A percentile compares a stretch with the other conserved stretches of the same genome.
phyloP scores from a whole-genome alignment of 2,888 invertebrate genomes.

The Loripinus fragilis region DNA sequence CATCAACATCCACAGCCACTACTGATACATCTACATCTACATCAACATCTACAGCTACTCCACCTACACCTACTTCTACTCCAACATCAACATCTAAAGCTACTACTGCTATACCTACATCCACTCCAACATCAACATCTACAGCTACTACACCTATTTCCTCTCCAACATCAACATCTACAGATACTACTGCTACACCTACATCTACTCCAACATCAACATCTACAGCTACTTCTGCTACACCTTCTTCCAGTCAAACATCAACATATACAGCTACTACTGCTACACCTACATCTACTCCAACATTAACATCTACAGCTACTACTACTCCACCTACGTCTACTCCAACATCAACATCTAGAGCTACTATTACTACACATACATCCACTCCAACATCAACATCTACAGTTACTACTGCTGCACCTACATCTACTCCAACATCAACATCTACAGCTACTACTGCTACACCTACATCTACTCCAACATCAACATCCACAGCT shows the following conservation, averaged over 20 bases:
- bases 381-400: not conserved
- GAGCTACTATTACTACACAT: not conserved
- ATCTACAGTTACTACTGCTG: not conserved
- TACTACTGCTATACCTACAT: slow-evolving; percentile 26
- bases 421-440: too few relatives aligned
- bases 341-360: not conserved
- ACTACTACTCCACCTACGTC: not conserved
- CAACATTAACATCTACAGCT: not conserved
- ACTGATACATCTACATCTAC: not conserved
- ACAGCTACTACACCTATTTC: not conserved
- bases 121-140: slow-evolving; percentile 11
- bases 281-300: not conserved
- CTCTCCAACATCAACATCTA: not conserved
- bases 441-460: too few relatives aligned
- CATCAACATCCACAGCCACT: not conserved
- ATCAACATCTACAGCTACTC: not conserved
- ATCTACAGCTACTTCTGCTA: not conserved
- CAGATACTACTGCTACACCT: not conserved
- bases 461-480: too few relatives aligned
- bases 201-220: not conserved
- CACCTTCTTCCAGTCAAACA: not conserved
- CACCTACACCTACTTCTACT: slow-evolving; percentile 5
- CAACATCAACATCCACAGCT: too few relatives aligned
- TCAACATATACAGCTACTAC: not conserved
- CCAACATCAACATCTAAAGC: slow-evolving; percentile 17